A percentile compares a stretch with the other conserved stretches of the same genome.
These are phyloP conservation scores for Homarus gammarus DNA, from an alignment of 2,888 invertebrate genomes.

Conservation along the genomic window DNA sequence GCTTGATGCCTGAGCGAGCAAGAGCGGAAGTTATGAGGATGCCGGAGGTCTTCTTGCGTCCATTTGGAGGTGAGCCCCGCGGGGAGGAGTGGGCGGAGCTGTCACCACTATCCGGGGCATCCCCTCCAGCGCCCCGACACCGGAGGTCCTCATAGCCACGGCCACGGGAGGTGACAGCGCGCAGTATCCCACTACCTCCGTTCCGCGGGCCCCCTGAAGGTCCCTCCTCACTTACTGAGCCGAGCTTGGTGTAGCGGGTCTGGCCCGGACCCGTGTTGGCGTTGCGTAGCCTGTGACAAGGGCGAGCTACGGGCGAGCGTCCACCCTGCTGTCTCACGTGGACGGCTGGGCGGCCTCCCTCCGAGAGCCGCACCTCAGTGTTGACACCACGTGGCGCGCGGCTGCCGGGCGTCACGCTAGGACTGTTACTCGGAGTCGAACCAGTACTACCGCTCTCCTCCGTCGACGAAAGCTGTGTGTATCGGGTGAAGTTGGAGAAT, in stretches of 20 bases:
- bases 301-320: constrained; percentile 42
- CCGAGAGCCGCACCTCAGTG: constrained; percentile 35
- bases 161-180: constrained; percentile 63
- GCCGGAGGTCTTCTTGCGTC: constrained; percentile 34
- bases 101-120: constrained; percentile 59
- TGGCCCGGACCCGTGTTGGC: background rate
- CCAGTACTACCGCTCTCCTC: constrained; percentile 26
- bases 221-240: constrained; percentile 35
- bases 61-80: constrained; percentile 14
- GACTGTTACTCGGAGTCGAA: constrained; percentile 11
- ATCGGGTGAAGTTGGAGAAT: constrained; percentile 36
- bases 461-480: constrained; percentile 36
- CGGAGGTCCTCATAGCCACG: constrained; percentile 70
- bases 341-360: constrained; percentile 37
- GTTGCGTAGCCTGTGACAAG: constrained; percentile 34
- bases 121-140: constrained; percentile 54
- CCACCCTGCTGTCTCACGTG: constrained; percentile 14
- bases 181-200: constrained; percentile 41
- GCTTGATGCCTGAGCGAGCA: constrained; percentile 63
- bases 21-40: constrained; percentile 71
- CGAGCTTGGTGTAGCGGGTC: constrained; percentile 40
- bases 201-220: background rate
- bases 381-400: constrained; percentile 13
- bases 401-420: background rate
- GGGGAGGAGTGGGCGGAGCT: constrained; percentile 44